Conservation (phyloP, 2,888 invertebrate genomes). For the Tyria jacobaeae region DNA sequence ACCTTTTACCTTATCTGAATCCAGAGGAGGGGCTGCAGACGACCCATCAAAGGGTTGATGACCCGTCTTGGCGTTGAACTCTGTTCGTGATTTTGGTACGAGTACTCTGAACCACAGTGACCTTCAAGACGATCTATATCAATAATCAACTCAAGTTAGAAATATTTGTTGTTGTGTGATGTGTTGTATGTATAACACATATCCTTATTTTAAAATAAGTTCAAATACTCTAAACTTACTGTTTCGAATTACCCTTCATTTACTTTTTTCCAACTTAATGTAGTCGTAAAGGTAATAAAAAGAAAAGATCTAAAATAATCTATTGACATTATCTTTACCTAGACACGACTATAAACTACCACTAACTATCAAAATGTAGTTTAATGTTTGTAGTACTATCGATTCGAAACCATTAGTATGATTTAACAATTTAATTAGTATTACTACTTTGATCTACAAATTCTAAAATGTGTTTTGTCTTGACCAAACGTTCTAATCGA, state of each 20-base stretch:
- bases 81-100: constrained; percentile 43
- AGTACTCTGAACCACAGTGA: constrained; percentile 44
- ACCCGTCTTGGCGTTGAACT: constrained; percentile 39
- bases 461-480: not conserved
- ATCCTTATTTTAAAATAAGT: not conserved
- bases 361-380: not conserved
- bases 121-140: constrained; percentile 8
- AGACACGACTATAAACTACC: too few species aligned
- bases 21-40: constrained; percentile 15
- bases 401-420: not conserved
- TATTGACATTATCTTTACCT: too few species aligned
- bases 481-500: not conserved
- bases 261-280: too few species aligned
- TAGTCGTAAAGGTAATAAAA: too few species aligned
- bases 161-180: not conserved
- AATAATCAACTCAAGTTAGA: not conserved
- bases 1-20: constrained; percentile 21
- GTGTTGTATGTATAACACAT: too few species aligned
- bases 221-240: not conserved
- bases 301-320: too few species aligned
- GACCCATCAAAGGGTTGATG: constrained; percentile 33
- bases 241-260: too few species aligned
- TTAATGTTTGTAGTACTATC: not conserved
- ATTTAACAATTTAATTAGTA: not conserved
- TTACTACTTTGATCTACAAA: not conserved